Base-by-base conservation (phyloP, 2,113 vertebrate genomes). In the Trematomus loennbergii region DNA sequence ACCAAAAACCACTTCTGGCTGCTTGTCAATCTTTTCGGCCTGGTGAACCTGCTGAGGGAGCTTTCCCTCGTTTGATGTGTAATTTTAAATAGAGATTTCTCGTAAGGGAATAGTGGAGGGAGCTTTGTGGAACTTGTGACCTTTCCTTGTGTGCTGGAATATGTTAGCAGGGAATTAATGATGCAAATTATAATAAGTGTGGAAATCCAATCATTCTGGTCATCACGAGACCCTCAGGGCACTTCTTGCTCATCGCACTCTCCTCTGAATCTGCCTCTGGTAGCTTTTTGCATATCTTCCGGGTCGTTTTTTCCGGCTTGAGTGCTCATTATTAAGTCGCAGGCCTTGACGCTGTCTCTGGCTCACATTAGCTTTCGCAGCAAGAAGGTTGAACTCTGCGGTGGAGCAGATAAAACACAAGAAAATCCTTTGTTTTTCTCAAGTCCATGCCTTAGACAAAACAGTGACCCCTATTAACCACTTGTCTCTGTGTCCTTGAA, bases 401-500 rank as follows among this genome's bases (percentile, higher is more conserved):
- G 1, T 59, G 36, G 12, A 53, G 54, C 15, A 49, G n/a, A 75
- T 72, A 6, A 69, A 79, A 82, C 50, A 59, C 12, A 60, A 71
- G 18, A 16, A 55, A 46, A 10, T 46, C 12, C 3, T 69, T 77
- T 83, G 52, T 81, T 80, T 82, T 67, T 65, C 43, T 61, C 61
- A 75, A 57, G 43, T 75, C 53, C 75, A 50, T 70, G 58, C 12
- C 80, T 57, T 57, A 78, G n/a, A 76, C 59, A 67, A 82, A 81
- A 45, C 8, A 8, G 62, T 70, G 57, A 69, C 72, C 74, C 74
- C 86, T 78, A 76, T 85, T 85, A 90, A 79, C 67, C 62, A 73
- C 45, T 73, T 20, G 40, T 81, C 68, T 72, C 6, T 3, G 33
- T 52, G 74, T 72, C 86, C 83, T 87, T 91, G 85, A 90, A 43